Evolutionary conservation across 2,888 invertebrate genomes (phyloP).

Genomic region (Phyllotreta striolata): DNA sequence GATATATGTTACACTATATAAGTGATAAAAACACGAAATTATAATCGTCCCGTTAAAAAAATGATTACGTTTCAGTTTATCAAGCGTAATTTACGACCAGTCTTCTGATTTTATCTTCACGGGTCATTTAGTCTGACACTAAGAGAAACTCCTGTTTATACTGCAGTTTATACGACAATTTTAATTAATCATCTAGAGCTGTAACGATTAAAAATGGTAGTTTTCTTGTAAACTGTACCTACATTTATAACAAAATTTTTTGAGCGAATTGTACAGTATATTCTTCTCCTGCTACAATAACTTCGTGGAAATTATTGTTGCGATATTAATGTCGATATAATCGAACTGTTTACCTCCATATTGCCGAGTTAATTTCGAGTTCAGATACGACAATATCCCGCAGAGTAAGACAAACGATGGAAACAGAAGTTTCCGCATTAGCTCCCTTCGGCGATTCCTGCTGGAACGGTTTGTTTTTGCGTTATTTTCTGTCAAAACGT

Average conservation of each 20-base stretch:
- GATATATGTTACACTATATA: constrained; percentile 31
- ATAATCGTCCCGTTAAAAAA: constrained; percentile 31
- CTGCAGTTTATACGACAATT: constrained; percentile 29
- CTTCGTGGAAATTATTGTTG: not conserved
- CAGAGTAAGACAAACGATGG: too few relatives aligned
- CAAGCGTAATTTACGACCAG: constrained; percentile 35
- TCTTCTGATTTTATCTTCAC: constrained; percentile 35
- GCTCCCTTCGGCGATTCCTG: not conserved
- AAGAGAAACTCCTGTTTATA: constrained; percentile 31
- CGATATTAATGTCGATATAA: too few relatives aligned
- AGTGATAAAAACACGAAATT: constrained; percentile 33
- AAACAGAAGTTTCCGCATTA: too few relatives aligned
- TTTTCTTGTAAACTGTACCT: too few relatives aligned
- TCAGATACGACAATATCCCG: too few relatives aligned
- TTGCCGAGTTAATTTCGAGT: too few relatives aligned
- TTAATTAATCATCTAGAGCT: constrained; percentile 32
- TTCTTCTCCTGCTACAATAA: too few relatives aligned
- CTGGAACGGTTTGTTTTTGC: constrained; percentile 2
- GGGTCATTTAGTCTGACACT: constrained; percentile 36
- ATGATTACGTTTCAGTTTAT: constrained; percentile 37
- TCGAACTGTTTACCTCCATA: too few relatives aligned
- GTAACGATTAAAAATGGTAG: too few relatives aligned
- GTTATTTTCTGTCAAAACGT: constrained; percentile 11
- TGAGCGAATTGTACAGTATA: too few relatives aligned
- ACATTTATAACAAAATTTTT: too few relatives aligned